Evolutionary conservation across 1,140 invertebrate genomes (phyloP), one percentile per base, ranked within the genome.

Genomic region (Melipona quadrifasciata): DNA sequence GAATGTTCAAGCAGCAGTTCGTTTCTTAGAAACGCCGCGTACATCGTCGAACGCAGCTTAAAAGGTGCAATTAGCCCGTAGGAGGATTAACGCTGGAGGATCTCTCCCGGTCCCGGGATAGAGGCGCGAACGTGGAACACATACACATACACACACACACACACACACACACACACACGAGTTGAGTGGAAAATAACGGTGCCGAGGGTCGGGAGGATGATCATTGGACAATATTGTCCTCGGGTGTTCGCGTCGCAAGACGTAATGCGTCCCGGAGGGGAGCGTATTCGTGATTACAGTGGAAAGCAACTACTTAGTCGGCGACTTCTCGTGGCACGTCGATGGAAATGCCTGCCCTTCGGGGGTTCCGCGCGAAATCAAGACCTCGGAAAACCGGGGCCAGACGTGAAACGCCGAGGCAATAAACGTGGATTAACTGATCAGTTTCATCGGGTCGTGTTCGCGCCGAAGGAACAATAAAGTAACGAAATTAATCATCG

Each of bases 231-330:
- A 88, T 84, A 73, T 71, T 77, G 86, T 88, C 61, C 87, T 67
- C 76, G 67, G 31, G 68, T 71, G 83, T 64, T 87, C 75, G 55
- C 31, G 65, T 78, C 58, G 51, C 71, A 64, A 71, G 51, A 31
- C 65, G 64, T 88, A 68, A 74, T 67, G 79, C 55, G 73, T 55
- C 65, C 47, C 82, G 64, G 34, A 53, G 68, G 80, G 57, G 61
- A 55, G 79, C 39, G 73, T 88, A 88, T 82, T 88, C 87, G 79
- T 84, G 83, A 89, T 88, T 86, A 80, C 86, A 58, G 76, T 58
- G 76, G 84, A 88, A 77, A 83, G 80, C 79, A 76, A 85, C 76
- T 80, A 82, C 87, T 79, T 82, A 82, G 80, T 80, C 61, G 73
- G 68, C 84, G 85, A 85, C 65, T 83, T 82, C 55, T 71, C 73